Conservation (phyloP, 2,888 invertebrate species). For the Thumatha senex region DNA sequence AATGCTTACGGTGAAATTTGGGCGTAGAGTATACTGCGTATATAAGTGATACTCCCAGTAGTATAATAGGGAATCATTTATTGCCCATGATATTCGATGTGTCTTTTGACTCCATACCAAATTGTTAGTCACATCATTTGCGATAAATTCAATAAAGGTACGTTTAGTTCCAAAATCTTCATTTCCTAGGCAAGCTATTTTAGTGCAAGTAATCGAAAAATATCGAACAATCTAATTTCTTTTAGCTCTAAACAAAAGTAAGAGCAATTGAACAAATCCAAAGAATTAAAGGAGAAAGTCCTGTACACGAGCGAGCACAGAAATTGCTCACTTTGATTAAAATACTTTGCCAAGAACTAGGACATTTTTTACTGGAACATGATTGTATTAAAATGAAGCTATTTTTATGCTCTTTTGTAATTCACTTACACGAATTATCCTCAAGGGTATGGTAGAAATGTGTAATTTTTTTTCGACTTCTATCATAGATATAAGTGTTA, state of each 20-base stretch:
- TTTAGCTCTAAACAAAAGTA: constrained; percentile 45
- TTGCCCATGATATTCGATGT: no score
- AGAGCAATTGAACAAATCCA: constrained; percentile 49
- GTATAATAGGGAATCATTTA: no score
- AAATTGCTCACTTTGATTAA: constrained; percentile 49
- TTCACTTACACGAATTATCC: no score
- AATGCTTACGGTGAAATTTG: no score
- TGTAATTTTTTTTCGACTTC: not conserved
- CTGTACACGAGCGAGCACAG: constrained; percentile 38
- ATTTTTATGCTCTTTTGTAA: not conserved
- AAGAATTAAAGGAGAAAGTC: constrained; percentile 51
- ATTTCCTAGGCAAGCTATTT: constrained; percentile 37
- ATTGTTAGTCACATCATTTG: no score
- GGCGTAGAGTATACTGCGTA: no score
- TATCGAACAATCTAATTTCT: constrained; percentile 47
- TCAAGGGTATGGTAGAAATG: no score
- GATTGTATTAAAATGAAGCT: constrained; percentile 21
- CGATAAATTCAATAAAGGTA: no score
- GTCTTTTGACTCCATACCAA: no score
- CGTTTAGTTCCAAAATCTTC: constrained; percentile 8
- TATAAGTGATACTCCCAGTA: no score
- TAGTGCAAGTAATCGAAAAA: constrained; percentile 40
- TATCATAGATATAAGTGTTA: no score
- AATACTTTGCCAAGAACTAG: constrained; percentile 36
- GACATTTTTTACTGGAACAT: constrained; percentile 29